Evolutionary conservation across 1,140 invertebrate genomes (phyloP).

Genomic region (Drosophila dunni): DNA sequence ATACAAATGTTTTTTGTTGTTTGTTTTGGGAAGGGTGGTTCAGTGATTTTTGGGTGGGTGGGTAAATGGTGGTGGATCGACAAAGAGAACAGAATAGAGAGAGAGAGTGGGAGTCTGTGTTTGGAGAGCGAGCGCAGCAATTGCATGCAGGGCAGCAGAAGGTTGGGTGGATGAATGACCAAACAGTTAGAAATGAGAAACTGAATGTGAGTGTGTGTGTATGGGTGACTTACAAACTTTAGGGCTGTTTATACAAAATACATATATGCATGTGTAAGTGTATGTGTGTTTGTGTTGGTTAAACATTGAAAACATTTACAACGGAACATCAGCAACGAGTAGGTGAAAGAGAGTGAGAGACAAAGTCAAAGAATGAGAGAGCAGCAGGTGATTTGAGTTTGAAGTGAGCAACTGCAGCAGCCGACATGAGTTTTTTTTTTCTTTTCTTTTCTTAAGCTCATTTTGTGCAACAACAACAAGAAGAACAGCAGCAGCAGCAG

Average conservation of each 20-base stretch:
- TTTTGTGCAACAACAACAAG: conserved; percentile 38
- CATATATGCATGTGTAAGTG: conserved; percentile 11
- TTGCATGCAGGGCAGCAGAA: conserved; percentile 40
- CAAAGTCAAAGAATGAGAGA: background rate
- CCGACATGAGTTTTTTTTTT: conserved; percentile 20
- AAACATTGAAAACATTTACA: conserved; percentile 73
- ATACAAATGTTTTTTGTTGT: conserved; percentile 53
- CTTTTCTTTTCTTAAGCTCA: background rate
- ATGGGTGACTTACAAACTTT: conserved; percentile 19
- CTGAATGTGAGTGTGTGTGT: conserved; percentile 41
- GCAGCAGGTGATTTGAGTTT: conserved; percentile 8
- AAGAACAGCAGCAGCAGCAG: conserved; percentile 26
- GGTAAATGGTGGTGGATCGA: conserved; percentile 40
- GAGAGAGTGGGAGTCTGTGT: conserved; percentile 16
- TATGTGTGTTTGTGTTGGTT: conserved; percentile 45
- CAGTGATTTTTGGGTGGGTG: conserved; percentile 13
- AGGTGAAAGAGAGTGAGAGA: background rate
- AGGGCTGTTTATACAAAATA: conserved; percentile 31
- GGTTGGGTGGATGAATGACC: conserved; percentile 41
- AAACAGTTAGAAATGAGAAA: conserved; percentile 32
- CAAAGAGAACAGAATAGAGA: conserved; percentile 8
- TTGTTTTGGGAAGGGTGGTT: conserved; percentile 26
- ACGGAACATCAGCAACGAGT: conserved; percentile 31
- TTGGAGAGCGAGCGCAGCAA: conserved; percentile 50
- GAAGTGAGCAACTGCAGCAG: conserved; percentile 38